Percentiles rank a stretch among this genome's conserved stretches.
These are phyloP conservation scores for Physocephala rufipes DNA, from an alignment of 2,888 invertebrate species.

Conservation along the genomic window DNA sequence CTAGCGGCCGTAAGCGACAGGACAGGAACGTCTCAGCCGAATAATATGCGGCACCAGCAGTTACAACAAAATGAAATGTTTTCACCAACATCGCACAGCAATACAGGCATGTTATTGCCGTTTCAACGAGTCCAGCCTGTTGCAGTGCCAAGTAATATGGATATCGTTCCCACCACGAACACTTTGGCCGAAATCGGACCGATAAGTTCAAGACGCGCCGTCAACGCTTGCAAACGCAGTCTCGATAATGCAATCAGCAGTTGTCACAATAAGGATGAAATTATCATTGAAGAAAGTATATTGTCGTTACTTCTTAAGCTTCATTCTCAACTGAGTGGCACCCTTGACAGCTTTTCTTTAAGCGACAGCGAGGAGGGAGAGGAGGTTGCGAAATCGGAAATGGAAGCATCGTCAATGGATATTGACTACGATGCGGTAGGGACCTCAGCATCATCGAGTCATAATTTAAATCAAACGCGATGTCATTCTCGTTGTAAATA, in stretches of 20 bases:
- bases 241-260: slow-evolving; percentile 64
- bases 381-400: slow-evolving; percentile 23
- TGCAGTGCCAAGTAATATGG: slow-evolving; percentile 64
- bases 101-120: slow-evolving; percentile 60
- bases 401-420: slow-evolving; percentile 53
- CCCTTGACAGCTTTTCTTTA: slow-evolving; percentile 80
- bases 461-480: slow-evolving; percentile 40
- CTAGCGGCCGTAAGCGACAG: slow-evolving; percentile 34
- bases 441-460: slow-evolving; percentile 51
- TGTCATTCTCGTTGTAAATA: slow-evolving; percentile 44
- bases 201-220: slow-evolving; percentile 49
- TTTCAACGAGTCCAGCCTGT: slow-evolving; percentile 66
- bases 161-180: slow-evolving; percentile 67
- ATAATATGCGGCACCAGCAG: slow-evolving; percentile 41
- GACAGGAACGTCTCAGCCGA: slow-evolving; percentile 34
- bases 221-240: slow-evolving; percentile 58
- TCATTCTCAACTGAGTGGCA: slow-evolving; percentile 87
- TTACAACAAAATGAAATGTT: slow-evolving; percentile 62
- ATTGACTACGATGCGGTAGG: slow-evolving; percentile 62
- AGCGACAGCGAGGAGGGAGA: slow-evolving; percentile 65
- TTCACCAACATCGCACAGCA: slow-evolving; percentile 55
- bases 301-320: slow-evolving; percentile 88
- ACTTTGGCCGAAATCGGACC: slow-evolving; percentile 46
- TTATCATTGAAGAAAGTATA: slow-evolving; percentile 85
- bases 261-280: slow-evolving; percentile 67